Conservation (phyloP, 1,140 invertebrate species). For the Limonius californicus region DNA sequence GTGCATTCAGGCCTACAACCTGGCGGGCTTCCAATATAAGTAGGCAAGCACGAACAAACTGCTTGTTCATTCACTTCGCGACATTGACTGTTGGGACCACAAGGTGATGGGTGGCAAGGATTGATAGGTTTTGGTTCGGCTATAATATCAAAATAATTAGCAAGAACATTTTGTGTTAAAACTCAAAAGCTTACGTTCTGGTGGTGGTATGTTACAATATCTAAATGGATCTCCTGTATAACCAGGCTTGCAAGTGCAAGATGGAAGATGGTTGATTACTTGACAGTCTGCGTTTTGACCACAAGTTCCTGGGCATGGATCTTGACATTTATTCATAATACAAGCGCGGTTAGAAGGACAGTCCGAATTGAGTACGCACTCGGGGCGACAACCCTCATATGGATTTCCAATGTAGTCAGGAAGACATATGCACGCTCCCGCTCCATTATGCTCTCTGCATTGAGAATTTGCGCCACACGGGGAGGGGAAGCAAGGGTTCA, state of each 20-base stretch:
- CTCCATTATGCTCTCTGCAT: constrained; percentile 62
- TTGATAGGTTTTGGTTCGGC: constrained; percentile 46
- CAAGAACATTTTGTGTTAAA: constrained; percentile 37
- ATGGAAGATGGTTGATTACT: constrained; percentile 56
- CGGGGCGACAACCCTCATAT: constrained; percentile 68
- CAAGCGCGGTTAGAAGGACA: constrained; percentile 61
- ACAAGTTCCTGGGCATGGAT: constrained; percentile 65
- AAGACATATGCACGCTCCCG: constrained; percentile 62
- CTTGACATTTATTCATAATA: constrained; percentile 57
- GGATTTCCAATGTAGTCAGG: constrained; percentile 67
- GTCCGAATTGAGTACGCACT: constrained; percentile 66
- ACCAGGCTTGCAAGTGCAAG: constrained; percentile 55
- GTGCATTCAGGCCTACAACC: constrained; percentile 62
- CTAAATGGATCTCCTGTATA: constrained; percentile 62
- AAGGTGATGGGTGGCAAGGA: constrained; percentile 59
- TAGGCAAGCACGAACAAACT: constrained; percentile 58
- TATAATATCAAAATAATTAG: constrained; percentile 39
- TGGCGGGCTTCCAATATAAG: constrained; percentile 61
- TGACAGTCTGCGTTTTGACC: constrained; percentile 61
- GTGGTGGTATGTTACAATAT: constrained; percentile 49
- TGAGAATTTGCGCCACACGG: constrained; percentile 70
- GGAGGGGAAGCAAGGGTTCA: constrained; percentile 60
- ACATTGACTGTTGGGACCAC: constrained; percentile 62
- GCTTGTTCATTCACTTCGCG: constrained; percentile 54
- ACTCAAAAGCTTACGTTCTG: constrained; percentile 54